Evolutionary conservation across 2,888 invertebrate species (phyloP).

Genomic region (Cantharis flavilabris): DNA sequence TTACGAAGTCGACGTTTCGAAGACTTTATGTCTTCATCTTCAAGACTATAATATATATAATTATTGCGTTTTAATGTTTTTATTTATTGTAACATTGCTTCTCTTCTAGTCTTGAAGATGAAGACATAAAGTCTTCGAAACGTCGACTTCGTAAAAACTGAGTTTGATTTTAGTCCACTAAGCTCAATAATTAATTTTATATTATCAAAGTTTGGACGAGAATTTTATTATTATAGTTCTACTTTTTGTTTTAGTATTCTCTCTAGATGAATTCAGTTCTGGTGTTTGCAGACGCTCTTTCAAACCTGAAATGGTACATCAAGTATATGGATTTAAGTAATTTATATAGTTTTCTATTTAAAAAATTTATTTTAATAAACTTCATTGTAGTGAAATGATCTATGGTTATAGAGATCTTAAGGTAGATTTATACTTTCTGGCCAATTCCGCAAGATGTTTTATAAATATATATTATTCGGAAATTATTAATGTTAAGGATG

Average conservation of each 20-base stretch:
- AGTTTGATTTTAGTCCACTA: too few relatives aligned
- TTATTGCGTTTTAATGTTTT: too few relatives aligned
- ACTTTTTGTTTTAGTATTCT: conserved; percentile 3
- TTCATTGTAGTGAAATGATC: conserved; percentile 71
- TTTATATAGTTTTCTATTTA: conserved; percentile 47
- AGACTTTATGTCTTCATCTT: too few relatives aligned
- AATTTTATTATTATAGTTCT: too few relatives aligned
- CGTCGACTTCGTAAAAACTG: too few relatives aligned
- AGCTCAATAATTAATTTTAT: too few relatives aligned
- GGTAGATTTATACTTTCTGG: conserved; percentile 78
- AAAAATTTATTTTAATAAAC: conserved; percentile 14
- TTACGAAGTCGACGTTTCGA: too few relatives aligned
- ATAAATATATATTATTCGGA: conserved; percentile 75
- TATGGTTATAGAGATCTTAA: conserved; percentile 87
- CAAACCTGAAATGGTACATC: conserved; percentile 88
- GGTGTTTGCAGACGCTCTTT: conserved; percentile 54
- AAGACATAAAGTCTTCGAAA: too few relatives aligned
- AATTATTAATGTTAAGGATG: conserved; percentile 59
- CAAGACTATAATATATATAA: too few relatives aligned
- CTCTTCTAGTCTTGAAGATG: too few relatives aligned
- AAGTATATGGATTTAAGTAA: conserved; percentile 83
- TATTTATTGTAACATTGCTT: too few relatives aligned
- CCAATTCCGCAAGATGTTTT: conserved; percentile 80
- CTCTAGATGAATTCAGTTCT: neutral
- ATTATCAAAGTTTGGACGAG: too few relatives aligned